These are phyloP conservation scores for Xenopus borealis DNA, from an alignment of 2,113 vertebrate genomes.

Conservation along the genomic window DNA sequence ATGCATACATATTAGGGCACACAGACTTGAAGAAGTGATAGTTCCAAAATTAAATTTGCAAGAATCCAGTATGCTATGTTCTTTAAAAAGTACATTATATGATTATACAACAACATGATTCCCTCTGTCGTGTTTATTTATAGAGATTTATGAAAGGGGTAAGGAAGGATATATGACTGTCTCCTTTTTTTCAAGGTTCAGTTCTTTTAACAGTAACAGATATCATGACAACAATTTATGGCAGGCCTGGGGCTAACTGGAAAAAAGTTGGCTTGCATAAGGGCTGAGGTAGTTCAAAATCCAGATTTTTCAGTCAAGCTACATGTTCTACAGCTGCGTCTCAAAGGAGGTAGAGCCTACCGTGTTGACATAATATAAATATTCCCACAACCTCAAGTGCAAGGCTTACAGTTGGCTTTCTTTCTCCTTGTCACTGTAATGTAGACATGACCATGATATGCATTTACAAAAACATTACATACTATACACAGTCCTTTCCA, in stretches of 20 bases:
- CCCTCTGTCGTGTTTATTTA: neutral
- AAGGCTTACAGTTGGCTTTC: constrained; percentile 35
- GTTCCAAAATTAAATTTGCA: no score
- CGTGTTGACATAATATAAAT: constrained; percentile 46
- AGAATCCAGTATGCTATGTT: no score
- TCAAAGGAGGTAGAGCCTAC: constrained; percentile 41
- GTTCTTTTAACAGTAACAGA: constrained; percentile 40
- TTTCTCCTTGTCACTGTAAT: constrained; percentile 41
- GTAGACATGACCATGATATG: constrained; percentile 40
- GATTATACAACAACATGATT: no score
- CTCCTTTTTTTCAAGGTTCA: constrained; percentile 4
- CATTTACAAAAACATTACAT: constrained; percentile 44
- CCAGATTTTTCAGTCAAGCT: constrained; percentile 41
- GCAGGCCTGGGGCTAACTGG: constrained; percentile 46
- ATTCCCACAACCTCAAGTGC: constrained; percentile 46
- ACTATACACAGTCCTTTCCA: constrained; percentile 13
- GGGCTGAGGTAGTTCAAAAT: constrained; percentile 41
- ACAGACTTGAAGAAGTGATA: no score
- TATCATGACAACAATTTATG: constrained; percentile 46
- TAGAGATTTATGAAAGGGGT: neutral
- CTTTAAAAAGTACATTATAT: no score
- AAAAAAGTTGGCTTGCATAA: constrained; percentile 32
- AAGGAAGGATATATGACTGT: neutral
- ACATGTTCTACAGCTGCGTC: constrained; percentile 40
- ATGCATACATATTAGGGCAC: no score